Base-by-base conservation (phyloP, 2,888 invertebrate species). In the Drosophila peninsularis region DNA sequence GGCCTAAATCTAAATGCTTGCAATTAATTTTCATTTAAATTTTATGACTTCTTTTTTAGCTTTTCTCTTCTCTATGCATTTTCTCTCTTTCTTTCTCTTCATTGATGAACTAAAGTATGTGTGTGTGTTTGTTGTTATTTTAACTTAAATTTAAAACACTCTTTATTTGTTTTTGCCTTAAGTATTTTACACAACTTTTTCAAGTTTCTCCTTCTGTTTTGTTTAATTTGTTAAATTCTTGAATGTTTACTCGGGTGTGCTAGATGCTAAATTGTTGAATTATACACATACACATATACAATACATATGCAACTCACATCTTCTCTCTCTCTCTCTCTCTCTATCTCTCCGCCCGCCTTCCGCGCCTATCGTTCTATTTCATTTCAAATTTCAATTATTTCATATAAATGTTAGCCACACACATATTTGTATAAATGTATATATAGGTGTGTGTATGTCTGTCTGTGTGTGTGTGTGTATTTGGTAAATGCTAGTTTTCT, bases 111-210 rank as follows among this genome's bases (percentile, higher is more conserved):
- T 67, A 67, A 77, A 72, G 45, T 71, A 45, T 44, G 9, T 49
- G 39, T 71, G 14, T 52, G 30, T 54, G 11, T 62, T 3, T 67
- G n/a, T 27, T 54, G 34, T 65, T 21, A 65, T 49, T 63, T 56
- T 62, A 80, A 80, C 71, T 75, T 78, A 71, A 45, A 47, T 32
- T 54, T 62, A 55, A 49, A 83, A 77, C 69, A 73, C 62, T 65
- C 27, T 34, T 45, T 60, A 50, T 61, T 42, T 41, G 54, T 32
- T 56, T 70, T 52, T 65, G 62, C 47, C 50, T 62, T 67, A 61
- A 79, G 53, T 82, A 84, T 76, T 78, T 84, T 82, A 84, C 82
- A 88, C 60, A 82, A 78, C 69, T 78, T 76, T 71, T 60, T 47
- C 54, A 77, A 68, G 63, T 77, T 62, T 44, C 45, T 34, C 6